Evolutionary conservation across 2,113 vertebrate genomes (phyloP).

Genomic region (Scomber colias): DNA sequence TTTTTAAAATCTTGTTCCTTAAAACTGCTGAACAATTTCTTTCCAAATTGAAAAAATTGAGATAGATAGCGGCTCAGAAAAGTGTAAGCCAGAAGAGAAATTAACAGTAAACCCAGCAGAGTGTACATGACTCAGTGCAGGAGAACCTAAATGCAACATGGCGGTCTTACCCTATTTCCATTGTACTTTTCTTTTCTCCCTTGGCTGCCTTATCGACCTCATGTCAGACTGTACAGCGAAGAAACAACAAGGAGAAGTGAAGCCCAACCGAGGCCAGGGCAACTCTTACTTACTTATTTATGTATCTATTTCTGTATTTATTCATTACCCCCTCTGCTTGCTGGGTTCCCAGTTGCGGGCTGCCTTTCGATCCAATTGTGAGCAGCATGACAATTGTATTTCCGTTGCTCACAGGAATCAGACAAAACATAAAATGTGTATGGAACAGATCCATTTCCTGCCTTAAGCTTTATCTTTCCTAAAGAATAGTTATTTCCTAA

Average conservation of each 20-base stretch:
- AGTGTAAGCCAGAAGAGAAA: constrained; percentile 1
- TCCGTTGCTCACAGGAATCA: constrained; percentile 46
- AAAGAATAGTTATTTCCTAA: constrained; percentile 9
- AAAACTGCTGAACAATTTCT: not conserved
- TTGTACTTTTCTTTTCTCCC: constrained; percentile 58
- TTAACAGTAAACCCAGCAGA: constrained; percentile 16
- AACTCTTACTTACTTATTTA: constrained; percentile 80
- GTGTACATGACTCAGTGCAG: constrained; percentile 2
- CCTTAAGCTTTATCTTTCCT: constrained; percentile 35
- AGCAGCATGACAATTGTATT: constrained; percentile 71
- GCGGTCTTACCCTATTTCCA: constrained; percentile 45
- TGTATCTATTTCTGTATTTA: constrained; percentile 82
- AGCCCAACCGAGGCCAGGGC: constrained; percentile 57
- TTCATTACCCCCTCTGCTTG: constrained; percentile 70
- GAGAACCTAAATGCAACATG: constrained; percentile 27
- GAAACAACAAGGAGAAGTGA: constrained; percentile 67
- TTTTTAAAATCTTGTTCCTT: constrained; percentile 6
- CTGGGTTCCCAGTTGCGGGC: constrained; percentile 52
- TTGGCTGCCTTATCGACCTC: constrained; percentile 72
- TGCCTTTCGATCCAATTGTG: constrained; percentile 67
- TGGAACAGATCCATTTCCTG: constrained; percentile 33
- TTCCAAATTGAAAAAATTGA: not conserved
- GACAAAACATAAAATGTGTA: constrained; percentile 39
- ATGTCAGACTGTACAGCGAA: constrained; percentile 59
- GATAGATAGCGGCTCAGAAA: not conserved